Evolutionary conservation across 2,113 vertebrate species (phyloP), one percentile per base, ranked within the genome.

Genomic region (Sander lucioperca): DNA sequence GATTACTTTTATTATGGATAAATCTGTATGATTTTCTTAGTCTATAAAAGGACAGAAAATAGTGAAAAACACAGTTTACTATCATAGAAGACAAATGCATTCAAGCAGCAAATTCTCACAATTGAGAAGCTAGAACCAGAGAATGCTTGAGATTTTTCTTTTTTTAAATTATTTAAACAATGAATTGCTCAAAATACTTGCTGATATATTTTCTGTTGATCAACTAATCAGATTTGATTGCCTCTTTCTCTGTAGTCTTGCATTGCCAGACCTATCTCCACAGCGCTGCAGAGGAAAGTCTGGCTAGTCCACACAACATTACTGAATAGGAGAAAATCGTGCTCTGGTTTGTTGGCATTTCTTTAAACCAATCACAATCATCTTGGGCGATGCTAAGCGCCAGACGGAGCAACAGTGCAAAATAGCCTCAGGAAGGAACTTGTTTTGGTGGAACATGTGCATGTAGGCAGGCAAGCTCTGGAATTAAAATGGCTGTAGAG

Each of bases 61-160:
- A 57, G 8, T 59, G 1, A 62, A 48, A 33, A 66, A 57, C 53
- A 19, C 9, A 62, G 16, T 48, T 68, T 47, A 62, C 14, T 19
- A 43, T 23, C 16, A 58, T 13, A 43, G 4, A 70, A 16, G 6
- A 25, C 8, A 6, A 64, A 51, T 7, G 47, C 16, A n/a, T 50
- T 68, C 25, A 64, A 63, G 43, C 27, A 74, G 33, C 48, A 69
- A 14, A 62, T 36, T 45, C n/a, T 73, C 14, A 61, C 53, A 73
- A 18, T 27, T 7, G 0, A 73, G 47, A 67, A 19, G 10, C 45
- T 67, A 30, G 1, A 73, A 51, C 12, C 9, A 39, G 43, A 58
- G 16, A 36, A 36, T 39, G 9, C 7, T 73, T 63, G 0, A 5
- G 45, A 62, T 59, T 33, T 62, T 2, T 57, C 18, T 58, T 25